Base-by-base conservation (phyloP, 1,140 invertebrate species). In the Monomorium pharaonis region DNA sequence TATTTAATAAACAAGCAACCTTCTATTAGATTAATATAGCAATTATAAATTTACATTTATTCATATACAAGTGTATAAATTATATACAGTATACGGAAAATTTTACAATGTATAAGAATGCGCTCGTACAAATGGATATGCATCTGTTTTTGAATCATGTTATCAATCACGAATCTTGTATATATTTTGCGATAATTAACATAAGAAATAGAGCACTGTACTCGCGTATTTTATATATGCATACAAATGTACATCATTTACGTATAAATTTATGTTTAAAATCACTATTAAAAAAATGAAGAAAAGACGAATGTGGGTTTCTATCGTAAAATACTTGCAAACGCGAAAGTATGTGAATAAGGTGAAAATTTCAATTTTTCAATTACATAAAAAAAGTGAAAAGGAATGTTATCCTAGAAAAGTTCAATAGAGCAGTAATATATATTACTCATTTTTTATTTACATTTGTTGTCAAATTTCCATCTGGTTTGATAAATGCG, bases 211-310 rank as follows among this genome's bases (percentile, higher is more conserved):
- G 88, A 89, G 83, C 85, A 91, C 88, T 90, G 83, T 90, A 89
- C 76, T 87, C 60, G 12, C 75, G 72, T 90, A 86, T 90, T 90
- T 90, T 90, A 88, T 86, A 88, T 90, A 90, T 90, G 67, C 89
- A 75, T 90, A 86, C 49, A 84, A 90, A 90, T 85, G 77, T 87
- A 85, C 86, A 90, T 90, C 86, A 81, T 90, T 90, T 86, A 78
- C 69, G 78, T 88, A 81, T 89, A 70, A 85, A 44, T 78, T 89
- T 89, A 75, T 80, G 85, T 85, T 87, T 56, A 84, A 58, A 63
- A 80, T 78, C 69, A 47, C 60, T 60, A 89, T 89, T 87, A 87
- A 58, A 84, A 81, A 81, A 81, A n/a, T n/a, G 21, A 84, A 70
- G 3, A 54, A 65, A 81, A 37, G 67, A 67, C 67, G 42, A 76